These are phyloP conservation scores for Liodrosophila aerea DNA, from an alignment of 2,888 invertebrate species.

Conservation along the genomic window DNA sequence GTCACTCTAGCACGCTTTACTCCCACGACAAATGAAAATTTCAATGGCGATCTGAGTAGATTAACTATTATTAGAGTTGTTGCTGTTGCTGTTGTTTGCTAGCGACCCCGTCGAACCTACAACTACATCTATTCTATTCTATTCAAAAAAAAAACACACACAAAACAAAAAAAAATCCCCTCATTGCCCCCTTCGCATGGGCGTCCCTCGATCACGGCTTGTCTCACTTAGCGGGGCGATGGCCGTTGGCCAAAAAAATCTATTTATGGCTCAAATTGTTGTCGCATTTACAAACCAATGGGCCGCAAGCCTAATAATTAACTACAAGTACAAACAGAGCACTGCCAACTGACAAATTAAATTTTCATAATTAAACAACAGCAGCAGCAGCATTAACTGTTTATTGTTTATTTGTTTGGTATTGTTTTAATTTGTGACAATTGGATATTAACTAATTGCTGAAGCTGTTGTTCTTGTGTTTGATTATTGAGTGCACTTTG, in stretches of 20 bases:
- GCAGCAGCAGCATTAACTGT: constrained; percentile 1
- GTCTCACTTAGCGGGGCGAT: constrained; percentile 24
- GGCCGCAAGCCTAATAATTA: constrained; percentile 43
- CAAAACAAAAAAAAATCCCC: background rate
- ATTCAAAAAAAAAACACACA: too few relatives aligned
- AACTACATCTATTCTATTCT: too few relatives aligned
- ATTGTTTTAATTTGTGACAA: background rate
- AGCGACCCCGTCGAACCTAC: background rate
- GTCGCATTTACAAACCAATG: constrained; percentile 45
- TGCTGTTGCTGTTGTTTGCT: constrained; percentile 16
- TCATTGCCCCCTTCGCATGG: background rate
- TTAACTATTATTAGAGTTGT: constrained; percentile 59
- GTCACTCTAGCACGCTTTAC: background rate
- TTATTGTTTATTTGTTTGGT: constrained; percentile 6
- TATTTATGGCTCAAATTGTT: constrained; percentile 45
- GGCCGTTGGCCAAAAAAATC: constrained; percentile 48
- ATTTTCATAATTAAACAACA: constrained; percentile 30
- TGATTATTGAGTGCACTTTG: too few relatives aligned
- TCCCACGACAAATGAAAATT: constrained; percentile 21
- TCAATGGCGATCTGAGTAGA: constrained; percentile 45
- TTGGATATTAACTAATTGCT: too few relatives aligned
- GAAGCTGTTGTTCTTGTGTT: too few relatives aligned
- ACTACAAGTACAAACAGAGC: constrained; percentile 16
- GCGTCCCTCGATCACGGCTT: background rate
- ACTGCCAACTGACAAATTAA: constrained; percentile 27